A percentile compares a stretch with the other conserved stretches of the same genome.
These are phyloP conservation scores for Dipodomys stephensi DNA, from an alignment of 2,113 vertebrate genomes.

Conservation along the genomic window DNA sequence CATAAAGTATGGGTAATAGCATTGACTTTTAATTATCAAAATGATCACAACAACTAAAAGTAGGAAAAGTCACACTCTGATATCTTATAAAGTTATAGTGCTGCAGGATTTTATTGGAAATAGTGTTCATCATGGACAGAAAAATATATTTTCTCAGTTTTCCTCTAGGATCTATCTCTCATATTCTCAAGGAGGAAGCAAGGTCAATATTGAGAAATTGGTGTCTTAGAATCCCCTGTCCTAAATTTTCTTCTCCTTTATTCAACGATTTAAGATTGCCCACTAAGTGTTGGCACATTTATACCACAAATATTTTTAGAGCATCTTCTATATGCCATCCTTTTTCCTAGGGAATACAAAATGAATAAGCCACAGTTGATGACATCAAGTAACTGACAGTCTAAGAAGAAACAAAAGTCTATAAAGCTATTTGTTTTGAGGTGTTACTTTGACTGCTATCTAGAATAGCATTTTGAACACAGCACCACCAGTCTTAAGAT, in stretches of 20 bases:
- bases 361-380: conserved; percentile 45
- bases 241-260: conserved; percentile 32
- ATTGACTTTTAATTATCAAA: background rate
- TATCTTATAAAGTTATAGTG: too few relatives aligned
- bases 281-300: conserved; percentile 14
- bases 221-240: conserved; percentile 44
- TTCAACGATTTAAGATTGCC: conserved; percentile 10
- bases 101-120: background rate
- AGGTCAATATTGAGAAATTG: background rate
- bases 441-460: background rate
- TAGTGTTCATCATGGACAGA: background rate
- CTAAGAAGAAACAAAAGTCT: background rate
- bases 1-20: background rate
- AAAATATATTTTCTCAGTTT: background rate
- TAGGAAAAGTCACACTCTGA: background rate
- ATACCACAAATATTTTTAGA: conserved; percentile 64
- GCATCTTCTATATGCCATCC: conserved; percentile 38
- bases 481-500: background rate
- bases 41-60: background rate
- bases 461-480: background rate
- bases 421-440: conserved; percentile 10
- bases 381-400: conserved; percentile 11
- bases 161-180: background rate
- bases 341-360: conserved; percentile 17
- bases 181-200: conserved; percentile 15